A percentile compares a stretch with the other conserved stretches of the same genome.
phyloP scores from a whole-genome alignment of 1,140 invertebrate species.

The Platorchestia sp. region DNA sequence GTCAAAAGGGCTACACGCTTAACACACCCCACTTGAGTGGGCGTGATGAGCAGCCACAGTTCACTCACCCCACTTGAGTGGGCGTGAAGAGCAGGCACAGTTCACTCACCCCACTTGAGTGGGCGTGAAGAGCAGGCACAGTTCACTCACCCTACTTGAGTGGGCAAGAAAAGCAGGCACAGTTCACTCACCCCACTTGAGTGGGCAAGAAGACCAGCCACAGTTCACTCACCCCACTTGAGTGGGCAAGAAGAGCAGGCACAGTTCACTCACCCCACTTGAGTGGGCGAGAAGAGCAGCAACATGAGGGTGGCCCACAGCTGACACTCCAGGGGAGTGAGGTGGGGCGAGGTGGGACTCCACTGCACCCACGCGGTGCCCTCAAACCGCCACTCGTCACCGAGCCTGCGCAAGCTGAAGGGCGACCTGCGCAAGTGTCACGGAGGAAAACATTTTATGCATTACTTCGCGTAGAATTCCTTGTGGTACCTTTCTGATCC shows the following conservation, averaged over 20 bases:
- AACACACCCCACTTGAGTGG: too few species aligned
- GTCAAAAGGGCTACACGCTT: too few species aligned
- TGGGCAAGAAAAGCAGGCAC: too few species aligned
- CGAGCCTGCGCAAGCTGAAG: conserved; percentile 53
- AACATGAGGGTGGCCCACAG: conserved; percentile 58
- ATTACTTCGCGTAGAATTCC: too few species aligned
- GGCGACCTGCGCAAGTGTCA: neutral
- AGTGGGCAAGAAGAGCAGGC: neutral
- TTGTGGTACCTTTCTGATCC: too few species aligned
- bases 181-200: conserved; percentile 13
- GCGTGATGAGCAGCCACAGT: too few species aligned
- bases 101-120: too few species aligned
- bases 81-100: too few species aligned
- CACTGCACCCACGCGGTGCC: neutral
- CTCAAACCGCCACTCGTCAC: neutral
- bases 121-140: too few species aligned
- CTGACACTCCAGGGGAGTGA: conserved; percentile 58
- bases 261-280: conserved; percentile 24
- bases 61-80: too few species aligned
- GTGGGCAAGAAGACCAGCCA: conserved; percentile 48
- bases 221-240: conserved; percentile 35
- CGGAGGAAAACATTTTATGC: neutral
- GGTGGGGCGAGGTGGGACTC: neutral
- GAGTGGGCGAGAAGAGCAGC: conserved; percentile 50
- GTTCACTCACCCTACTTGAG: too few species aligned